A percentile compares a stretch with the other conserved stretches of the same genome.
Evolutionary conservation across 2,888 invertebrate genomes (phyloP).

Genomic region (Allacma fusca): DNA sequence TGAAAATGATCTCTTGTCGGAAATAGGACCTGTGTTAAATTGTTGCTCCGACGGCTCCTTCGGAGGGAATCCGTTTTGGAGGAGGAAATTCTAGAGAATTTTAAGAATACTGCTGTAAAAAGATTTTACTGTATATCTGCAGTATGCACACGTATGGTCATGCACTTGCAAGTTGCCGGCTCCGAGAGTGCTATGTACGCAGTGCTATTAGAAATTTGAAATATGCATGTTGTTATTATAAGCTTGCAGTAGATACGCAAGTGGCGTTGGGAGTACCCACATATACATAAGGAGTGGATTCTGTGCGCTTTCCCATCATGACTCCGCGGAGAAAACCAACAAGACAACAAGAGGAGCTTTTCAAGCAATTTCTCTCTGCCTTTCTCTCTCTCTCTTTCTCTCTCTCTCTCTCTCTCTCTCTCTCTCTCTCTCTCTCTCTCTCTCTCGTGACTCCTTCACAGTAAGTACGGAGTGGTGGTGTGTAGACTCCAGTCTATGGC

Average conservation of each 20-base stretch:
- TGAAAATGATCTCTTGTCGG: too few relatives aligned
- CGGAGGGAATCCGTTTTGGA: too few relatives aligned
- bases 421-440: slow-evolving; percentile 38
- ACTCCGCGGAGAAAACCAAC: background rate
- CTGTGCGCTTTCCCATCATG: background rate
- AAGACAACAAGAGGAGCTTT: slow-evolving; percentile 13
- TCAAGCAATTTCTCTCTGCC: slow-evolving; percentile 23
- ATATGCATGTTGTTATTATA: too few relatives aligned
- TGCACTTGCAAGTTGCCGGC: too few relatives aligned
- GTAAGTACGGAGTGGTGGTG: background rate
- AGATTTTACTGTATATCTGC: too few relatives aligned
- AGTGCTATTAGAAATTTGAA: too few relatives aligned
- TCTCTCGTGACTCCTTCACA: slow-evolving; percentile 31
- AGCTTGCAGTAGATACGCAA: background rate
- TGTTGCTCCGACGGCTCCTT: too few relatives aligned
- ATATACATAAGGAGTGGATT: background rate
- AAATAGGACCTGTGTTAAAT: too few relatives aligned
- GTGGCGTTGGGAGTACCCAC: background rate
- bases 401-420: slow-evolving; percentile 32
- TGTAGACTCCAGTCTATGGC: background rate
- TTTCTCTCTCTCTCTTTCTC: slow-evolving; percentile 39
- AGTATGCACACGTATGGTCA: too few relatives aligned
- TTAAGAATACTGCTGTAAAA: too few relatives aligned
- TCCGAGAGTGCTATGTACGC: too few relatives aligned
- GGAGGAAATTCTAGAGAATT: too few relatives aligned